phyloP scores from a whole-genome alignment of 2,888 invertebrate species.

The Smittia aterrima region DNA sequence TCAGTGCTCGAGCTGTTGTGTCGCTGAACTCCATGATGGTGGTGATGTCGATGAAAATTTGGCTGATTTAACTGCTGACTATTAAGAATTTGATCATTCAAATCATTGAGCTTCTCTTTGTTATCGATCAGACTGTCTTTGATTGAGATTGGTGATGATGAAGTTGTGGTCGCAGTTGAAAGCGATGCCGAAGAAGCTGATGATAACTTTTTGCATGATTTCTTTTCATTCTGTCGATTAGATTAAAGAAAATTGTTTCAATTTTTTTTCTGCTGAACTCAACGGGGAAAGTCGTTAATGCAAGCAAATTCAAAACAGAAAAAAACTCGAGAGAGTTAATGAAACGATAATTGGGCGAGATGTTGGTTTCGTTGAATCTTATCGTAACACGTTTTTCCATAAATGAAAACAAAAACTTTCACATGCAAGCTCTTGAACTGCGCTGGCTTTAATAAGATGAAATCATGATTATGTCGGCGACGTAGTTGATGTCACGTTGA shows the following conservation, averaged over 20 bases:
- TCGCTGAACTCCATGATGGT: slow-evolving; percentile 20
- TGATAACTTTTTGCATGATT: slow-evolving; percentile 35
- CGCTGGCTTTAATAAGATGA: too few relatives aligned
- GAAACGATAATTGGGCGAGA: not conserved
- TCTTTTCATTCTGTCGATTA: slow-evolving; percentile 35
- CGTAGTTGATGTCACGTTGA: too few relatives aligned
- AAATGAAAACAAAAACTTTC: not conserved
- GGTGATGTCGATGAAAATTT: slow-evolving; percentile 37
- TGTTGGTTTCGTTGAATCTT: not conserved
- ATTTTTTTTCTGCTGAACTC: not conserved
- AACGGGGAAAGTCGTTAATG: not conserved
- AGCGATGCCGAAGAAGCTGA: not conserved
- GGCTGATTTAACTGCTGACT: slow-evolving; percentile 29
- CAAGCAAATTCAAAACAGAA: too few relatives aligned
- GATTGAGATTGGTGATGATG: slow-evolving; percentile 33
- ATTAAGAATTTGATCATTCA: slow-evolving; percentile 39
- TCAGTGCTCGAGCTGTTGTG: not conserved
- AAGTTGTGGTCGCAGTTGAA: slow-evolving; percentile 29
- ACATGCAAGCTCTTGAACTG: too few relatives aligned
- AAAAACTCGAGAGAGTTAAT: not conserved
- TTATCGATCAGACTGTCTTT: slow-evolving; percentile 40
- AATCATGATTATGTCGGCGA: too few relatives aligned
- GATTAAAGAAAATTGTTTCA: slow-evolving; percentile 19
- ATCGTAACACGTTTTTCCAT: not conserved
- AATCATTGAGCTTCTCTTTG: slow-evolving; percentile 40